Base-by-base conservation (phyloP, 2,113 vertebrate species). In the Cromileptes altivelis region DNA sequence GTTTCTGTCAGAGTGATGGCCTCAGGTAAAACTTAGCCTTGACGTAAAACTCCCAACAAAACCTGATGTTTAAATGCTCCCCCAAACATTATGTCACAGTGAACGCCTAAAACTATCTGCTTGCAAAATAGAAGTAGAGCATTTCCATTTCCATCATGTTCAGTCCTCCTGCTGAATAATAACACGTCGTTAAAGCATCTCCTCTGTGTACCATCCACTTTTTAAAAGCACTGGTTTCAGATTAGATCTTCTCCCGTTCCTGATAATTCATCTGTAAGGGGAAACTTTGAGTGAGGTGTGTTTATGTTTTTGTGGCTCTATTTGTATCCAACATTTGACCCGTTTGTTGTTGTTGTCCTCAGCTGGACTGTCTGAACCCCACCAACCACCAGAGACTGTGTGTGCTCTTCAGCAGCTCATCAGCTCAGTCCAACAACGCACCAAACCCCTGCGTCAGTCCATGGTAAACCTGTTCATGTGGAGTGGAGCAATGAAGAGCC, bases 361-460 rank as follows among this genome's bases (percentile, higher is more conserved):
- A 99, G 98, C 95, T 98, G 92, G 98, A 99, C 94, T 99, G 98
- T 73, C 93, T 99, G 88, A 99, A 94, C 86, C 97, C 97, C 4
- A 86, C 93, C 77, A 98, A 99, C 92, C 98, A 99, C 83, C 98
- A 99, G 95, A 94, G 97, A 47, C 96, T 99, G 4, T 99, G 98
- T 8, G 98, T 99, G 68, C 97, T 99, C 88, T 99, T 99, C 95
- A 99, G 98, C 94, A 99, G 98, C 87, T 98, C 97, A 1, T 99
- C 98, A 0, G 88, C 97, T 61, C 97, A 98, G 81, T 99, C 98
- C 89, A 97, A 95, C 95, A 99, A 99, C 3, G 97, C 98, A 3
- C 98, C 98, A 47, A 99, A 97, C 93, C 97, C 97, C 91, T 99
- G 98, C 25, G 98, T 99, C 94, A 99, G 98, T 78, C 98, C 98